Base-by-base conservation (phyloP, 2,888 invertebrate genomes). In the Clivina fossor region DNA sequence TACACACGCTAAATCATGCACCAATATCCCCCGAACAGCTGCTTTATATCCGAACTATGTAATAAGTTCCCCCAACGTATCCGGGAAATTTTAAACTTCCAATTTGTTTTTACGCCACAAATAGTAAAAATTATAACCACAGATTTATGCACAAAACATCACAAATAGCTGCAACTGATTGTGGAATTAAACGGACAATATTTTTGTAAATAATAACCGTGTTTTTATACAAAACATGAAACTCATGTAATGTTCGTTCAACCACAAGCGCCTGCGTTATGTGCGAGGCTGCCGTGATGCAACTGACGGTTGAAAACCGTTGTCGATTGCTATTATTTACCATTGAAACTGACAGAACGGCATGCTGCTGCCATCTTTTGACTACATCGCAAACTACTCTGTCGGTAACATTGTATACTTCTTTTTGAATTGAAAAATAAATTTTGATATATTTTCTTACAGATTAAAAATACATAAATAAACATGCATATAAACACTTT, bases 291-390 rank as follows among this genome's bases (percentile, higher is more conserved):
- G 58, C 56, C 46, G 50, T 56, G 48, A 56, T 56, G 50, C 56
- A 56, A 56, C 58, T 58, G 58, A 56, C 58, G 58, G 47, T 48
- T 47, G 20, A 22, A 28, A 35, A 38, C 54, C 41, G 54, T 48
- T 48, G 43, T 38, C 54, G 33, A 46, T 54, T 28, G 44, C 26
- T 54, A 54, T 37, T 54, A 54, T 54, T 44, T 54, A 54, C 54
- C 37, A 46, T 30, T 33, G 35, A 22, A 26, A 24, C 16, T 16
- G 22, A n/a, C 18, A 28, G 18, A 11, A n/a, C 7, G 2, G 35
- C 22, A 18, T 20, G n/a, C 19, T 18, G 26, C 33, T 26, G 54
- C 54, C 54, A 54, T 54, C 54, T 54, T 20, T 53, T 22, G 26
- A 9, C n/a, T n/a, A n/a, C n/a, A n/a, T n/a, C n/a, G n/a, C n/a